These are phyloP conservation scores for Odontomachus brunneus DNA, from an alignment of 1,140 invertebrate species.

Conservation along the genomic window DNA sequence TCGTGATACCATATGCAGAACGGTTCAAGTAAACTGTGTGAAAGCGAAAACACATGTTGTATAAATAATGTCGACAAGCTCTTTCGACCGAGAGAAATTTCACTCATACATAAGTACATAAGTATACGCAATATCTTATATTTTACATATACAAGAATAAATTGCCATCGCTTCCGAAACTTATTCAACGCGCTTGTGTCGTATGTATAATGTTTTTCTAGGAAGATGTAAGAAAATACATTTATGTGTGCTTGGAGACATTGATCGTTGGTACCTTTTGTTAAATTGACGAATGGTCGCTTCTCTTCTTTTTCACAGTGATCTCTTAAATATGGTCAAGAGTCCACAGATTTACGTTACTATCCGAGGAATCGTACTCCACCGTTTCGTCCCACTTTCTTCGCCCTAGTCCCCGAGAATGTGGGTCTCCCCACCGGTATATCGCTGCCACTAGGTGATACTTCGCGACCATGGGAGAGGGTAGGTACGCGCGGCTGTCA, in stretches of 20 bases:
- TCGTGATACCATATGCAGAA: not conserved
- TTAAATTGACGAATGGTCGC: not conserved
- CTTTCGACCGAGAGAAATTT: not conserved
- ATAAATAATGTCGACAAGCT: not conserved
- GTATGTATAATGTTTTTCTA: too few species aligned
- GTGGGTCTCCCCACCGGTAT: constrained; percentile 68
- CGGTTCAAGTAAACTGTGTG: too few species aligned
- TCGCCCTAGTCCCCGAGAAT: constrained; percentile 77
- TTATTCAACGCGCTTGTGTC: too few species aligned
- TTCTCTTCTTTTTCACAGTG: constrained; percentile 1
- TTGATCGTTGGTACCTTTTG: too few species aligned
- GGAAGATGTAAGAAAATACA: too few species aligned
- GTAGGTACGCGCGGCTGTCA: not conserved
- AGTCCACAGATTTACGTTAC: not conserved
- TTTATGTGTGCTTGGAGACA: not conserved
- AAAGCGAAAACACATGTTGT: not conserved
- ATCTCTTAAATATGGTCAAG: not conserved
- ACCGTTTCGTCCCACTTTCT: constrained; percentile 73
- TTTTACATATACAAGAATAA: not conserved
- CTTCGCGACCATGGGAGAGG: not conserved
- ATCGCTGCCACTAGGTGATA: constrained; percentile 25
- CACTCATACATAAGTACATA: too few species aligned
- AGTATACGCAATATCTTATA: constrained; percentile 1
- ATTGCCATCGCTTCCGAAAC: too few species aligned
- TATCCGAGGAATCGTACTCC: constrained; percentile 19